phyloP scores from a whole-genome alignment of 2,113 vertebrate genomes.

The Mesembrinibis cayennensis region DNA sequence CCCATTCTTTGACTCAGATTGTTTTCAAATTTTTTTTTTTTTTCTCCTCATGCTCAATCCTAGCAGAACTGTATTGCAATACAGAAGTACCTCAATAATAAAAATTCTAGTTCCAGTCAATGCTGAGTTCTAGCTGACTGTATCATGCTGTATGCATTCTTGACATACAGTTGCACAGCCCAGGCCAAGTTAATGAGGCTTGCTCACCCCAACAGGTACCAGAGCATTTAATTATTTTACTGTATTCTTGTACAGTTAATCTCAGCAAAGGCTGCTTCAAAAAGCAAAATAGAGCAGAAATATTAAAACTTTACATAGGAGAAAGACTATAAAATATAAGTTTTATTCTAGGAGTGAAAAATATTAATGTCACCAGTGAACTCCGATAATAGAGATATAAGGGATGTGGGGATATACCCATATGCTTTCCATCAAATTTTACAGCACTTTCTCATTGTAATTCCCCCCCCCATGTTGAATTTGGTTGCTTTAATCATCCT shows the following conservation, averaged over 20 bases:
- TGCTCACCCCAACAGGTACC: not conserved
- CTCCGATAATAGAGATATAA: not conserved
- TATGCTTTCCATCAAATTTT: not conserved
- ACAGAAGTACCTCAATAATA: not conserved
- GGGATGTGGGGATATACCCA: not conserved
- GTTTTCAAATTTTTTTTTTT: not conserved
- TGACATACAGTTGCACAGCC: not conserved
- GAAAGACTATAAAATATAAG: rapidly evolving
- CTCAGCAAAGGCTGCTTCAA: not conserved
- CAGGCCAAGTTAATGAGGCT: not conserved
- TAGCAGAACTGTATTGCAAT: not conserved
- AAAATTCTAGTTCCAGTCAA: not conserved
- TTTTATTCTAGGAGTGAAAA: not conserved
- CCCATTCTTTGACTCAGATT: not conserved
- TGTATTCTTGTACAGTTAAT: not conserved
- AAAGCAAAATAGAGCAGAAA: not conserved
- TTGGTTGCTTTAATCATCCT: not conserved
- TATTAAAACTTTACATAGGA: not conserved
- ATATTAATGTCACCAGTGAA: not conserved
- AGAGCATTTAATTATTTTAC: not conserved
- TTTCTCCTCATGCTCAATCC: not conserved
- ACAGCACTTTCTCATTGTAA: not conserved
- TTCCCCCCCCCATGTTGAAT: not conserved
- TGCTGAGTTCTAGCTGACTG: not conserved
- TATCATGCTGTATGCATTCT: not conserved